Evolutionary conservation across 2,113 vertebrate genomes (phyloP).

Genomic region (Motacilla alba): DNA sequence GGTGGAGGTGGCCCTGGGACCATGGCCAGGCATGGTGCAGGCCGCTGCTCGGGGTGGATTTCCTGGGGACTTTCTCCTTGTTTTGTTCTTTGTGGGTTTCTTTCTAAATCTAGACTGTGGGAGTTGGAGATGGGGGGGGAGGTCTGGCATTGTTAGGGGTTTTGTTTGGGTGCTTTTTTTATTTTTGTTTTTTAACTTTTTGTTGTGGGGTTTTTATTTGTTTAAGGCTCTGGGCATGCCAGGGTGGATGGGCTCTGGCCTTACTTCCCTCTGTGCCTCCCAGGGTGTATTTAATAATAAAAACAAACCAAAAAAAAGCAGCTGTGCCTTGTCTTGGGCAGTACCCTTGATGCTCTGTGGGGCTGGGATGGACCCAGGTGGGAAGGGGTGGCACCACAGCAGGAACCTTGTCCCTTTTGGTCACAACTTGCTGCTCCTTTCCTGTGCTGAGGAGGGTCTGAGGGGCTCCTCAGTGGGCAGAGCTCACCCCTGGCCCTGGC

Average conservation of each 20-base stretch:
- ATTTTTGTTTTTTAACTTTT: neutral
- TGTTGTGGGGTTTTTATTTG: neutral
- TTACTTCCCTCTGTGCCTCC: neutral
- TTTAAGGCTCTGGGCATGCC: neutral
- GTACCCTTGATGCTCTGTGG: fast-evolving
- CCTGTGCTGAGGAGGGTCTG: neutral
- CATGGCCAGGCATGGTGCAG: neutral
- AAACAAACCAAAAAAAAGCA: neutral
- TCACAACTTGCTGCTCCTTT: neutral
- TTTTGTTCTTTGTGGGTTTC: neutral
- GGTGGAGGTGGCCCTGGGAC: neutral
- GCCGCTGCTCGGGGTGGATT: neutral
- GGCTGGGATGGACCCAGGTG: neutral
- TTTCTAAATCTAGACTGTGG: neutral
- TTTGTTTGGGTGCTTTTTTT: neutral
- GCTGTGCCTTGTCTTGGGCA: neutral
- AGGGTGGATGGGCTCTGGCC: neutral
- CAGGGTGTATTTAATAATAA: slow-evolving; percentile 59
- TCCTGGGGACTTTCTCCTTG: slow-evolving; percentile 13
- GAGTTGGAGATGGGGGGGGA: neutral
- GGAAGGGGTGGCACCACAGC: fast-evolving
- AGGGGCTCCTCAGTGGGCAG: neutral
- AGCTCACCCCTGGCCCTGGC: neutral
- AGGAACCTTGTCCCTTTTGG: neutral
- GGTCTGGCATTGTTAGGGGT: neutral